phyloP scores from a whole-genome alignment of 2,113 vertebrate genomes.

The Channa maculata region DNA sequence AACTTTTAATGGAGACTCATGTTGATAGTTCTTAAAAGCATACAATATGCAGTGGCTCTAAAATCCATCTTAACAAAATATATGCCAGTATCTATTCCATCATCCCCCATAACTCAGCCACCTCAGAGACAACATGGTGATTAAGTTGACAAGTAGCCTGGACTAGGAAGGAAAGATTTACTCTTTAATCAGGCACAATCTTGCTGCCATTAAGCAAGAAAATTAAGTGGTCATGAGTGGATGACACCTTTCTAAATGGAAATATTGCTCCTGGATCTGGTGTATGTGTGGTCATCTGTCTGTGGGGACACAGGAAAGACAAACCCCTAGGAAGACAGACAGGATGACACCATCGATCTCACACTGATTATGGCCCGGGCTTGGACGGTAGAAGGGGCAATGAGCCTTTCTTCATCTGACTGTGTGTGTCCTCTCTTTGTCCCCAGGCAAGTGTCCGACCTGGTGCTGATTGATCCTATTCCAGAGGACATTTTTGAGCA shows the following conservation, averaged over 20 bases:
- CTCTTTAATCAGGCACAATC: slow-evolving; percentile 68
- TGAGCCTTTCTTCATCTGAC: slow-evolving; percentile 49
- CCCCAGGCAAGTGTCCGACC: slow-evolving; percentile 85
- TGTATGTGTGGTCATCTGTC: slow-evolving; percentile 47
- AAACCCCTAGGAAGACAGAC: slow-evolving; percentile 35
- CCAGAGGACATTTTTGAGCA: slow-evolving; percentile 85
- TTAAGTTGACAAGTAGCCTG: slow-evolving; percentile 48
- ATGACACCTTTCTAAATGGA: slow-evolving; percentile 66
- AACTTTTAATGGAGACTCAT: too few relatives aligned
- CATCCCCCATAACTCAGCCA: slow-evolving; percentile 39
- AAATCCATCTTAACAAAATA: slow-evolving; percentile 12
- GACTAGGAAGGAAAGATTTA: slow-evolving; percentile 69
- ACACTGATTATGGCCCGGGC: slow-evolving; percentile 54
- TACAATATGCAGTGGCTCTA: not conserved
- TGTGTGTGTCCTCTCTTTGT: slow-evolving; percentile 57
- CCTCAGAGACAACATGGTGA: slow-evolving; percentile 38
- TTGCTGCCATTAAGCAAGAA: slow-evolving; percentile 56
- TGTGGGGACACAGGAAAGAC: slow-evolving; percentile 30
- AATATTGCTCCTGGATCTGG: slow-evolving; percentile 58
- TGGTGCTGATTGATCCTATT: slow-evolving; percentile 86
- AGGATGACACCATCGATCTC: slow-evolving; percentile 49
- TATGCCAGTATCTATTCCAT: slow-evolving; percentile 23
- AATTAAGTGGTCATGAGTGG: slow-evolving; percentile 61
- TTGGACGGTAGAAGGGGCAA: slow-evolving; percentile 35
- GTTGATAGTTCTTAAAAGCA: not conserved